These are phyloP conservation scores for Cephalotes varians DNA, from an alignment of 2,888 invertebrate genomes.

Conservation along the genomic window DNA sequence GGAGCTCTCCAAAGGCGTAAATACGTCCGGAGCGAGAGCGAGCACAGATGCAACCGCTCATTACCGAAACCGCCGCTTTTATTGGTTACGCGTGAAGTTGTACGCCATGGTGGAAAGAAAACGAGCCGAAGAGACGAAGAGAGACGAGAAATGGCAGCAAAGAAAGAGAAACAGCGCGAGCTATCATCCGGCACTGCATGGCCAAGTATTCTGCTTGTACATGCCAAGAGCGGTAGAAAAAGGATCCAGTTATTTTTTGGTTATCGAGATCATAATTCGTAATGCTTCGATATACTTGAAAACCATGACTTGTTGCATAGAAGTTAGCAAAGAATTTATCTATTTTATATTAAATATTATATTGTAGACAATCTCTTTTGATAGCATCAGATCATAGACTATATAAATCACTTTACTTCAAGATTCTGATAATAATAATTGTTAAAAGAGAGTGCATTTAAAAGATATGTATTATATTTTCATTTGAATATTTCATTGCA, in stretches of 20 bases:
- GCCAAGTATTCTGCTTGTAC: slow-evolving; percentile 74
- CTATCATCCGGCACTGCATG: slow-evolving; percentile 72
- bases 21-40: slow-evolving; percentile 60
- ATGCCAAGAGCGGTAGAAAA: slow-evolving; percentile 77
- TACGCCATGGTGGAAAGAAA: slow-evolving; percentile 71
- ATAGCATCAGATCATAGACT: not conserved
- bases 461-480: not conserved
- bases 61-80: slow-evolving; percentile 79
- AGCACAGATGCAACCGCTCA: slow-evolving; percentile 72
- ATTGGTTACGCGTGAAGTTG: slow-evolving; percentile 80
- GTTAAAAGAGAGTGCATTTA: not conserved
- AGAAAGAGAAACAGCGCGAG: slow-evolving; percentile 62
- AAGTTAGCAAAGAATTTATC: slow-evolving; percentile 35
- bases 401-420: not conserved
- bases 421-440: slow-evolving; percentile 1
- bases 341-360: not conserved
- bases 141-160: slow-evolving; percentile 53
- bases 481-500: not conserved
- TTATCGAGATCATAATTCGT: slow-evolving; percentile 66
- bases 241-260: slow-evolving; percentile 75
- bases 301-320: slow-evolving; percentile 36
- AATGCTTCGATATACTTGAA: slow-evolving; percentile 50
- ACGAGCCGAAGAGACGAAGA: slow-evolving; percentile 63
- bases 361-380: not conserved
- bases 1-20: slow-evolving; percentile 67